phyloP scores from a whole-genome alignment of 2,113 vertebrate species.

The Nasalis larvatus region DNA sequence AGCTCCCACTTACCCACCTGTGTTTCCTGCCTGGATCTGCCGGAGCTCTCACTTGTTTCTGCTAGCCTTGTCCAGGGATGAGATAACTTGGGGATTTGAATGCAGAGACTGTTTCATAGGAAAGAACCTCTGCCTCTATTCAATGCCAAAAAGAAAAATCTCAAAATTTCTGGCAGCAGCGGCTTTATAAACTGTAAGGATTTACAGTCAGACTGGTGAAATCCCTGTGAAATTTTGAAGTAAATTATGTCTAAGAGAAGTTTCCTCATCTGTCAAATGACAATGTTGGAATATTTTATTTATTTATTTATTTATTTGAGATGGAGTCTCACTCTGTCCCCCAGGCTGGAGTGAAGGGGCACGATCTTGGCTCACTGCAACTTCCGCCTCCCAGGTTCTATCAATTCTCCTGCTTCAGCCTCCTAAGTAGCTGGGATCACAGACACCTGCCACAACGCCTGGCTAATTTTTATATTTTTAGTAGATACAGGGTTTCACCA shows the following conservation, averaged over 20 bases:
- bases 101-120: background rate
- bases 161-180: background rate
- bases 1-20: background rate
- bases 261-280: background rate
- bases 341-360: too few relatives aligned
- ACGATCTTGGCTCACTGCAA: too few relatives aligned
- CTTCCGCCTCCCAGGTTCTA: too few relatives aligned
- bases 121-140: background rate
- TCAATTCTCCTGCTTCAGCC: too few relatives aligned
- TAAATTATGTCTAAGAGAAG: background rate
- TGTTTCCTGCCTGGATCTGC: background rate
- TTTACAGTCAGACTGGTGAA: background rate
- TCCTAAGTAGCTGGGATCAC: too few relatives aligned
- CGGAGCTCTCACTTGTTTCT: background rate
- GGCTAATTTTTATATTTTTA: too few relatives aligned
- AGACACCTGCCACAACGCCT: too few relatives aligned
- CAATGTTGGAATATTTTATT: background rate
- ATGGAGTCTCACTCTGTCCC: too few relatives aligned
- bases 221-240: background rate
- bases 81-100: background rate
- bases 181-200: background rate
- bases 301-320: too few relatives aligned
- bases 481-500: too few relatives aligned
- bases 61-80: background rate
- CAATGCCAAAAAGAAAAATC: background rate